phyloP scores from a whole-genome alignment of 1,140 invertebrate genomes.

The Halesus radiatus region DNA sequence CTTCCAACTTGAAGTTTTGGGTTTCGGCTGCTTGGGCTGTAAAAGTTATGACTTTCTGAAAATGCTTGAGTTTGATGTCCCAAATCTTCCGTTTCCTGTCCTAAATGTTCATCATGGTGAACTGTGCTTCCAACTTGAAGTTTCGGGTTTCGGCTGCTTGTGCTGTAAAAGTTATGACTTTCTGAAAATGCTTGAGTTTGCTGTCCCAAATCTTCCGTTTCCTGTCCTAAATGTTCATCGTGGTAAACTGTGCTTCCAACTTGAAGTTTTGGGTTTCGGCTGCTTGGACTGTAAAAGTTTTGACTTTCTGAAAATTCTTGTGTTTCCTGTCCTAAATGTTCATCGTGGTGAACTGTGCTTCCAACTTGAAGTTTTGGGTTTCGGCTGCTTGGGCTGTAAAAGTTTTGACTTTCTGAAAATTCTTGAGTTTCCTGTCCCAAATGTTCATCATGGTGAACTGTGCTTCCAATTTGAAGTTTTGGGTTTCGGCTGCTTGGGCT shows the following conservation, averaged over 20 bases:
- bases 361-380: constrained; percentile 19
- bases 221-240: constrained; percentile 24
- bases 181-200: constrained; percentile 43
- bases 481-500: neutral
- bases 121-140: constrained; percentile 31
- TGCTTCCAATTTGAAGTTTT: constrained; percentile 32
- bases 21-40: constrained; percentile 2
- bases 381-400: neutral
- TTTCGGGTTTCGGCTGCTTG: constrained; percentile 25
- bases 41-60: constrained; percentile 35
- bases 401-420: constrained; percentile 20
- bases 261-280: constrained; percentile 28
- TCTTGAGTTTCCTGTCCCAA: constrained; percentile 48
- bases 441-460: neutral
- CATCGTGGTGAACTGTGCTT: constrained; percentile 18
- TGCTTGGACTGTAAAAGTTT: constrained; percentile 19
- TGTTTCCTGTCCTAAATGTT: constrained; percentile 22
- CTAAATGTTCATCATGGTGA: neutral
- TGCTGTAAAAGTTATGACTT: constrained; percentile 10
- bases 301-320: constrained; percentile 41
- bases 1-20: constrained; percentile 38
- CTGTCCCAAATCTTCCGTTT: constrained; percentile 44
- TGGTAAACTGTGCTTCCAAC: constrained; percentile 23
- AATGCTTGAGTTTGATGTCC: constrained; percentile 46
- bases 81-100: constrained; percentile 39